Evolutionary conservation across 2,888 invertebrate species (phyloP), one percentile per base, ranked within the genome.

Genomic region (Drosophila eohydei): DNA sequence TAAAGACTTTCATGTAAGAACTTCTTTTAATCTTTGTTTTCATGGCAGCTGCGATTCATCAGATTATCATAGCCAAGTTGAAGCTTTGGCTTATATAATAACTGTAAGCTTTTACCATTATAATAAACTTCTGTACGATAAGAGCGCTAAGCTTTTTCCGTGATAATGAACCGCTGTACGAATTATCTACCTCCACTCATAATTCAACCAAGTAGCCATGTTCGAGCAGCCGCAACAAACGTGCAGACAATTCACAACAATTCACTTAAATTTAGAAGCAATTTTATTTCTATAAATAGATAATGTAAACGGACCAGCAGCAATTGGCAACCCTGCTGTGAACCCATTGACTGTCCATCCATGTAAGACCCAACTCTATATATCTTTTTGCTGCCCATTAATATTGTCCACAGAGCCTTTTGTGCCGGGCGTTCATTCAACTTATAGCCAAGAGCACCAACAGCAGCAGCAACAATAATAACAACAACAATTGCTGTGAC

Each of bases 401-500:
- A 77, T 75, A 63, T 66, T 71, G 57, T 75, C 50, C 76, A 51
- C 76, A 71, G 75, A 75, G 60, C 57, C 75, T 71, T 76, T 78
- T 66, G 75, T 71, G 63, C 57, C 46, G 63, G 40, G 51, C 83
- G 86, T 82, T 80, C 82, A 72, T 82, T 82, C 82, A 82, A 82
- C 82, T 70, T 71, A 58, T 77, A 61, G 60, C 51, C 65, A 65
- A 56, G 52, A 68, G 36, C 48, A 70, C 12, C 64, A 65, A 62
- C 63, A 64, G 41, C 65, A 51, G 55, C 46, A 63, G 4, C 71
- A 66, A 26, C 63, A 62, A 61, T 55, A 63, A 51, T 58, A 57
- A 36, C 56, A 64, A 36, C 30, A 72, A 56, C 57, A 67, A 60
- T 41, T 14, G 43, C 38, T 67, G 74, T 78, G 74, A 74, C 79